These are phyloP conservation scores for Arion vulgaris DNA, from an alignment of 1,140 invertebrate species.

Conservation along the genomic window DNA sequence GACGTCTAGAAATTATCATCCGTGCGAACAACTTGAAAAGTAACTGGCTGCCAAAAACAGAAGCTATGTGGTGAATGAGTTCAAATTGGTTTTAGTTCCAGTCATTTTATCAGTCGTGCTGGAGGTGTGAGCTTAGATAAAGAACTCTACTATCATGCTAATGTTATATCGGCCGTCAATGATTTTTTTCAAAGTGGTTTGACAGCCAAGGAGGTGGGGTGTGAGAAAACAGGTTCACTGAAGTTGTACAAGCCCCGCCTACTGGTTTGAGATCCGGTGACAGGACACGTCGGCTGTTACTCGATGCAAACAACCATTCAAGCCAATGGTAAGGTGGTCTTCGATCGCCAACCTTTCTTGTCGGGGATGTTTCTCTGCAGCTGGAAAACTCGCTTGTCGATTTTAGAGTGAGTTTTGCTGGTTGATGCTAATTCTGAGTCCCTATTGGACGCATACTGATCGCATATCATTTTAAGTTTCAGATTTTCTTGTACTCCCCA, in stretches of 20 bases:
- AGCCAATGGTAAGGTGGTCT: neutral
- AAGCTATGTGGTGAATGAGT: neutral
- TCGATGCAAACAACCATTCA: neutral
- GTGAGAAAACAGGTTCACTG: neutral
- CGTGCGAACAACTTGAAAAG: neutral
- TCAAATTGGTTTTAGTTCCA: slow-evolving; percentile 8
- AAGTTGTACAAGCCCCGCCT: neutral
- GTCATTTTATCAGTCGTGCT: neutral
- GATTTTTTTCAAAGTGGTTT: neutral
- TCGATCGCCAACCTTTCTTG: neutral
- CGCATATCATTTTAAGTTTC: too few relatives aligned
- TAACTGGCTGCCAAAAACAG: neutral
- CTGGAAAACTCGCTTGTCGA: too few relatives aligned
- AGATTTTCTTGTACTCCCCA: too few relatives aligned
- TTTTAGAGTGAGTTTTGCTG: neutral
- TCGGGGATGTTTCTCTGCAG: neutral
- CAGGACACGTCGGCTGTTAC: neutral
- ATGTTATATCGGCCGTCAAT: neutral
- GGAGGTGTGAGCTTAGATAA: neutral
- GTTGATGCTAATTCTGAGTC: neutral
- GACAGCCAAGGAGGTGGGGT: neutral
- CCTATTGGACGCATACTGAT: neutral
- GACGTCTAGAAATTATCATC: neutral
- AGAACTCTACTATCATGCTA: neutral
- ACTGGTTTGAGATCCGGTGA: neutral